Evolutionary conservation across 1,140 invertebrate genomes (phyloP), one percentile per base, ranked within the genome.

Genomic region (Lysiphlebus fabarum): DNA sequence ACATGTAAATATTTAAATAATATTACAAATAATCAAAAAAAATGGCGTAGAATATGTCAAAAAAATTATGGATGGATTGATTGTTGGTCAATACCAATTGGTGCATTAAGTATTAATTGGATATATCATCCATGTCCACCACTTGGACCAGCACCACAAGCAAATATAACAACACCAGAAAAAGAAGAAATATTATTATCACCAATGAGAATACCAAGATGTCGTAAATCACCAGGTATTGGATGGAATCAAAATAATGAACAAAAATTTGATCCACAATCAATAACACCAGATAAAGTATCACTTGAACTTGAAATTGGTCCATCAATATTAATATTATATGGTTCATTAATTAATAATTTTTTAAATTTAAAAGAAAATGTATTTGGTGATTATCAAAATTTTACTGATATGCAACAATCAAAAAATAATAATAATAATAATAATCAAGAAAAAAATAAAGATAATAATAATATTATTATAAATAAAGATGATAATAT

Each of bases 311-410:
- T 97, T 11, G 93, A 96, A 81, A 92, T 98, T 11, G 93, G 94
- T 0, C 92, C 95, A 0, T 97, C 95, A 0, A 86, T 93, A 14
- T 74, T 97, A 0, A 84, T 92, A 62, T 80, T 95, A 0, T 97
- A 96, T 75, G 95, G 96, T 2, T 90, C 93, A 14, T 86, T 96
- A 4, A 82, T 98, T 6, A 86, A 90, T 44, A 90, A 92, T 72
- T 89, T 96, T 66, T 86, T 96, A 58, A 88, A 93, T 79, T 83
- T 96, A 3, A 92, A 96, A 76, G 95, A 98, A 80, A 98, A 98
- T 71, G 93, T 98, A 60, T 94, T 98, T 77, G 96, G 96, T 0
- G 93, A 96, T 76, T 90, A 95, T 82, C 94, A 97, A 78, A 85
- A 82, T 7, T 96, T 97, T 70, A 94, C 92, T 0, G 94, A 97